phyloP scores from a whole-genome alignment of 2,797 vertebrate species.

The Acipenser transmontanus region DNA sequence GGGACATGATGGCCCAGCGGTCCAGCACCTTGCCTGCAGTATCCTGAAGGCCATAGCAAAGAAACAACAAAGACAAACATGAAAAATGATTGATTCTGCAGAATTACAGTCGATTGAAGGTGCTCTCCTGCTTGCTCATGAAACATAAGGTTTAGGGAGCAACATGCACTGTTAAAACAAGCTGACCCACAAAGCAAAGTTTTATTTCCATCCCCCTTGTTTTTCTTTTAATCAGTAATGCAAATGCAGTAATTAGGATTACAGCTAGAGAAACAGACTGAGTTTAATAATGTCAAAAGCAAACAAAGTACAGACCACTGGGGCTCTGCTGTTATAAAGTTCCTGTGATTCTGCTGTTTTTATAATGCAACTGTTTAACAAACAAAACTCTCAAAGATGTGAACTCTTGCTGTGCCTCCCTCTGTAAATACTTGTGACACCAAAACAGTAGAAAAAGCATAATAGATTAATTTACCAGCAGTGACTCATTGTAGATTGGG shows the following conservation, averaged over 20 bases:
- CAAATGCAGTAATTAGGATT: slow-evolving; percentile 55
- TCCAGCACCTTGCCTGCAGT: slow-evolving; percentile 98
- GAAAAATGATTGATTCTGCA: slow-evolving; percentile 85
- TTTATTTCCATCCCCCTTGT: slow-evolving; percentile 28
- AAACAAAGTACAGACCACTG: slow-evolving; percentile 53
- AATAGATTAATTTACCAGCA: slow-evolving; percentile 38
- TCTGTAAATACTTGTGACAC: slow-evolving; percentile 35
- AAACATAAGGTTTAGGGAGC: slow-evolving; percentile 57
- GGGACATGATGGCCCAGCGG: slow-evolving; percentile 98
- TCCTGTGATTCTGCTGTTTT: slow-evolving; percentile 42
- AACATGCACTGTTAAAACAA: slow-evolving; percentile 53
- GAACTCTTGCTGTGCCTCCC: slow-evolving; percentile 46
- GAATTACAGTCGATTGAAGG: slow-evolving; percentile 72
- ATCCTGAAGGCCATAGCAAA: slow-evolving; percentile 89
- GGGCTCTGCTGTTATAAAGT: slow-evolving; percentile 47
- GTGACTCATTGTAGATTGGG: slow-evolving; percentile 23
- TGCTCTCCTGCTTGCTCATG: slow-evolving; percentile 49
- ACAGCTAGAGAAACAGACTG: slow-evolving; percentile 47
- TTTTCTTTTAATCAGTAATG: slow-evolving; percentile 36
- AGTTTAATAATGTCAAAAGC: slow-evolving; percentile 53
- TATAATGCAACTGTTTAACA: slow-evolving; percentile 47
- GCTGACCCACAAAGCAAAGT: slow-evolving; percentile 47
- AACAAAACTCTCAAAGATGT: slow-evolving; percentile 44
- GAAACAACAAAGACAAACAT: slow-evolving; percentile 83
- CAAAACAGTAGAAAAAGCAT: slow-evolving; percentile 18